These are phyloP conservation scores for Oncorhynchus kisutch DNA, from an alignment of 2,113 vertebrate genomes.

Conservation along the genomic window DNA sequence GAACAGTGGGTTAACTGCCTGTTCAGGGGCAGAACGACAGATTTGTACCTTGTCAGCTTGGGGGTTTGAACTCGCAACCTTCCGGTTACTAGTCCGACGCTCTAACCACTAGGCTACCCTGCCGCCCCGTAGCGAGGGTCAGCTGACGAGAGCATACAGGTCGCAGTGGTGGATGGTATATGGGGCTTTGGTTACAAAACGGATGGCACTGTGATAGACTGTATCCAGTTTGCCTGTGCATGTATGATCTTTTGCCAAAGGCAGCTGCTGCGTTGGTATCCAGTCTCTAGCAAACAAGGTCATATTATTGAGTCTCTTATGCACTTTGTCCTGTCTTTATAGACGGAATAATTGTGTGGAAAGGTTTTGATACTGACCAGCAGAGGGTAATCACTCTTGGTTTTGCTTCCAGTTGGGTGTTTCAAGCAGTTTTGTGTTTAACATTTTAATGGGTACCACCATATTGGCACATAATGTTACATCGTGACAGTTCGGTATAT, in stretches of 20 bases:
- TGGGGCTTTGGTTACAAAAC: no score
- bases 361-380: slow-evolving; percentile 17
- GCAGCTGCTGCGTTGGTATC: background rate
- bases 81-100: no score
- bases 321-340: background rate
- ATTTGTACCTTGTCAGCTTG: no score
- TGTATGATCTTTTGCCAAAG: background rate
- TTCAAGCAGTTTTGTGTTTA: background rate
- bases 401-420: background rate
- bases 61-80: no score
- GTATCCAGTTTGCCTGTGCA: no score
- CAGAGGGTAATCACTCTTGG: slow-evolving; percentile 45
- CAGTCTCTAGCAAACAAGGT: background rate
- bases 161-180: no score
- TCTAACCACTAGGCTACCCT: no score
- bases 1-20: no score
- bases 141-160: no score
- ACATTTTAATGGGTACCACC: background rate
- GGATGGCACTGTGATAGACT: no score
- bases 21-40: no score
- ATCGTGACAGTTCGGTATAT: background rate
- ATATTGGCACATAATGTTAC: background rate
- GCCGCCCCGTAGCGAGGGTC: no score
- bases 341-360: background rate
- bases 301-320: background rate